These are phyloP conservation scores for Tetrax tetrax DNA, from an alignment of 2,113 vertebrate genomes.

Conservation along the genomic window DNA sequence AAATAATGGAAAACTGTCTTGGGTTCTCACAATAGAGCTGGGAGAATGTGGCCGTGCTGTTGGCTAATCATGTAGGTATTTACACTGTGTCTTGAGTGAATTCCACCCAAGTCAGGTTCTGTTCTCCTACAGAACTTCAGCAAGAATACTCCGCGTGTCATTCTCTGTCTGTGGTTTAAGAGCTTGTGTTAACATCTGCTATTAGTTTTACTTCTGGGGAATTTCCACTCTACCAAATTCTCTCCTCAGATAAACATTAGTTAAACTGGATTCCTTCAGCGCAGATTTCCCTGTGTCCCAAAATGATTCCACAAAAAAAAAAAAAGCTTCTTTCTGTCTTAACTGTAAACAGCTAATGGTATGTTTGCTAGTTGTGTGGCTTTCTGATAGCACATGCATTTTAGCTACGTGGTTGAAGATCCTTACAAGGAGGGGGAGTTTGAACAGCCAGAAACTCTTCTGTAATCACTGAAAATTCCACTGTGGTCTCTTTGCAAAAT, in stretches of 20 bases:
- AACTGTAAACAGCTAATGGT: background rate
- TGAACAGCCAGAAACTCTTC: background rate
- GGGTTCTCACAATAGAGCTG: background rate
- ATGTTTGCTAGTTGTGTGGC: background rate
- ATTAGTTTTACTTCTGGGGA: slow-evolving; percentile 33
- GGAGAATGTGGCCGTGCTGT: background rate
- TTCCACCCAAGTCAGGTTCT: background rate
- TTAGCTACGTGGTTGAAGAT: background rate
- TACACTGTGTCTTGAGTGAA: background rate
- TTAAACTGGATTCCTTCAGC: background rate
- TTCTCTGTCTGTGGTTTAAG: background rate
- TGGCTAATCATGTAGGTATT: background rate
- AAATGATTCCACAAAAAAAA: background rate
- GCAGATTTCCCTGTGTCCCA: background rate
- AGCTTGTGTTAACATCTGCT: background rate
- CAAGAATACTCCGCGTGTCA: background rate
- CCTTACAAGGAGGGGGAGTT: background rate
- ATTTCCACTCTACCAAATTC: background rate
- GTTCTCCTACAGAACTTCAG: background rate
- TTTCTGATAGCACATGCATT: background rate
- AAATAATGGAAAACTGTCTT: background rate
- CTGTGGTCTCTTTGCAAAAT: background rate
- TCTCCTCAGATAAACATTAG: background rate
- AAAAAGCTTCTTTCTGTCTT: background rate
- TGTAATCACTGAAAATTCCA: background rate